A percentile compares a stretch with the other conserved stretches of the same genome.
These are phyloP conservation scores for Mythimna pallens DNA, from an alignment of 2,888 invertebrate genomes.

Conservation along the genomic window DNA sequence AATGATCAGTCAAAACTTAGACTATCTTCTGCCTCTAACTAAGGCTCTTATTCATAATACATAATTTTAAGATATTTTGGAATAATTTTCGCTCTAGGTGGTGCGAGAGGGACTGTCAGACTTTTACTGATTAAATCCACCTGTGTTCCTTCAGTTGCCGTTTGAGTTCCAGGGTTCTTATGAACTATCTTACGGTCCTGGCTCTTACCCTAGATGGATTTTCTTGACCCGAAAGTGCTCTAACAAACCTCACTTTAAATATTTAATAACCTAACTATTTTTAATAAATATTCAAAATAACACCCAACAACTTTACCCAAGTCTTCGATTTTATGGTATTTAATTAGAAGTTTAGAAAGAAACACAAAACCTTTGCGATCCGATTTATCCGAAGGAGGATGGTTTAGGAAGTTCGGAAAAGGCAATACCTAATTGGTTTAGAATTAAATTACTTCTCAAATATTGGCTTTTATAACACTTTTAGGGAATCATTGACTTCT, in stretches of 20 bases:
- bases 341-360: constrained; percentile 50
- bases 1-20: background rate
- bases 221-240: background rate
- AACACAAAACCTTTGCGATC: constrained; percentile 46
- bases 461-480: constrained; percentile 18
- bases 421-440: constrained; percentile 33
- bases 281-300: constrained; percentile 8
- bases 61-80: too few relatives aligned
- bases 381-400: constrained; percentile 45
- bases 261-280: background rate
- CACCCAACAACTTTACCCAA: constrained; percentile 1
- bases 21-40: background rate
- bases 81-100: too few relatives aligned
- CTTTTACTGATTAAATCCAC: too few relatives aligned
- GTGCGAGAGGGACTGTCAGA: too few relatives aligned
- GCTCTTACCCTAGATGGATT: background rate
- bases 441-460: constrained; percentile 38
- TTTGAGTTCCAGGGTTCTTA: too few relatives aligned
- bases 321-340: constrained; percentile 27
- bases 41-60: background rate
- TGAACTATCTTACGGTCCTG: too few relatives aligned
- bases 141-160: too few relatives aligned
- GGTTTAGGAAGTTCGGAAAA: constrained; percentile 36
- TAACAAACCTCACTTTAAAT: background rate
- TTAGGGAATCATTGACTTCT: constrained; percentile 5